Base-by-base conservation (phyloP, 2,113 vertebrate genomes). In the Cricetomys ansorgei region DNA sequence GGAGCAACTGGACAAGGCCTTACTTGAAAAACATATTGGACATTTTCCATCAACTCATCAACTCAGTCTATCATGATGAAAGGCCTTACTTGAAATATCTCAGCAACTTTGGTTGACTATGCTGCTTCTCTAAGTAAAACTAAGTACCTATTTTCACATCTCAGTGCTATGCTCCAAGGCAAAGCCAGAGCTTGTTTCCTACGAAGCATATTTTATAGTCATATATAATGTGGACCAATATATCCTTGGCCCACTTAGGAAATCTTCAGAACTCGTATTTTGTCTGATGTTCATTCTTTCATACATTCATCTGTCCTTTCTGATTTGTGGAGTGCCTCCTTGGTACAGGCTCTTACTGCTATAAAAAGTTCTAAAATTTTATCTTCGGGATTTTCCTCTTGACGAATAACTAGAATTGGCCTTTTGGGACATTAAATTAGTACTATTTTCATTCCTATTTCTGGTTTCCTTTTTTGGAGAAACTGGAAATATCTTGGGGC, bases 81-180 rank as follows among this genome's bases (percentile, higher is more conserved):
- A 83, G 76, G 65, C 48, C n/a, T 90, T 34, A 85, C 43, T 80
- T 88, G 27, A 88, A 88, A 92, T 90, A 85, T 50, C 84, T 92
- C 75, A 90, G 37, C 92, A 48, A 94, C 73, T 92, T 96, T 88
- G 55, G 67, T 67, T 92, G 62, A n/a, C 72, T 77, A 50, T 59
- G 40, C 34, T 69, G 21, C 53, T 89, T 43, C 64, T 94, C 73
- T 77, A 79, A 83, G 89, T 37, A 92, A 79, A 43, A 75, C 27
- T 87, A 59, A 62, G 57, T 17, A 40, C 11, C 37, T 43, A 37
- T 55, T 76, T 94, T 94, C 43, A 43, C 48, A 45, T 53, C 40
- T 76, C 62, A 55, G 40, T 43, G 73, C 34, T 75, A 43, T 70
- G n/a, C 1, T 92, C 13, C 59, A 64, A 76, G 69, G 45, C 67